Conservation (phyloP, 1,140 invertebrate genomes). For the Telenomus remus region DNA sequence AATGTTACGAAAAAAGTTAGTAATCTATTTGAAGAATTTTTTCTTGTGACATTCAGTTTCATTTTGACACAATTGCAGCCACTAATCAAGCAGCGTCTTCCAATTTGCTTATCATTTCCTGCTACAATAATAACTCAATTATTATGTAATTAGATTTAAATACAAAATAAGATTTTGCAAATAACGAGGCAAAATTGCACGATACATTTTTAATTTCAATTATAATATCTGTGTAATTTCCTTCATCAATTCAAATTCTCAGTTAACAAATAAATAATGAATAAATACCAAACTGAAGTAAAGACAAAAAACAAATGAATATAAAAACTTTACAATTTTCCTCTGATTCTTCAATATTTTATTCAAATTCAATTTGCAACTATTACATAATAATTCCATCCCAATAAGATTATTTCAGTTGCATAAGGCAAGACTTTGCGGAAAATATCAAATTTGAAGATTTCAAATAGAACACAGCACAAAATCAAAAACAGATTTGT, state of each 20-base stretch:
- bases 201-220: not conserved
- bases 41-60: not conserved
- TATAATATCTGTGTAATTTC: not conserved
- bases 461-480: too few relatives aligned
- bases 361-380: too few relatives aligned
- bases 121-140: slow-evolving; percentile 1
- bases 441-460: too few relatives aligned
- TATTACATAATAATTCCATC: too few relatives aligned
- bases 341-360: too few relatives aligned
- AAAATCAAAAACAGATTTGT: too few relatives aligned
- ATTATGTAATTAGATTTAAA: slow-evolving; percentile 8
- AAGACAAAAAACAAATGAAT: too few relatives aligned
- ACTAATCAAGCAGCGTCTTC: not conserved
- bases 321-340: too few relatives aligned
- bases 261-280: too few relatives aligned
- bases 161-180: slow-evolving; percentile 6
- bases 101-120: slow-evolving; percentile 10
- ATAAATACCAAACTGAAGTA: too few relatives aligned
- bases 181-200: not conserved
- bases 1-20: not conserved
- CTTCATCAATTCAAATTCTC: not conserved
- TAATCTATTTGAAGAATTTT: not conserved
- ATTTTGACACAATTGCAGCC: slow-evolving; percentile 6
- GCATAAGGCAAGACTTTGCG: too few relatives aligned
- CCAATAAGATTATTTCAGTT: too few relatives aligned